Evolutionary conservation across 2,113 vertebrate species (phyloP).

Genomic region (Numida meleagris): DNA sequence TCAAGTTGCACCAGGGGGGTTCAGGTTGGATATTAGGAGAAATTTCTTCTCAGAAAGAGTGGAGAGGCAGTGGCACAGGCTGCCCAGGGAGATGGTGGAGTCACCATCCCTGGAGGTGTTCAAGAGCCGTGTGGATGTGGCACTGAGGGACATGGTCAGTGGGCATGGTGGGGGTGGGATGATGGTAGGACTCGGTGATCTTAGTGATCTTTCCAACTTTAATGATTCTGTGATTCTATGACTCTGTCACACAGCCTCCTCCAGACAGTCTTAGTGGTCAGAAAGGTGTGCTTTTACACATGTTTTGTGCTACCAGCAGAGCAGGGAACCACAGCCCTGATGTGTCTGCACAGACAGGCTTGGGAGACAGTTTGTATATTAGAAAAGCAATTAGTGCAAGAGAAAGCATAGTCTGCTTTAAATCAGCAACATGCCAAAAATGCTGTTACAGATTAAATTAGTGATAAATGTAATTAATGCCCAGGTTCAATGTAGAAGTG

Average conservation of each 20-base stretch:
- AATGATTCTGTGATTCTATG: too few species aligned
- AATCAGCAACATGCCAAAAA: neutral
- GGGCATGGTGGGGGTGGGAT: too few species aligned
- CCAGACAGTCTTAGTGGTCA: neutral
- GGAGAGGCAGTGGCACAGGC: too few species aligned
- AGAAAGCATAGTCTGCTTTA: neutral
- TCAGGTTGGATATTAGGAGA: too few species aligned
- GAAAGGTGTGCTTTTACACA: neutral
- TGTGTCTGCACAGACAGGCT: neutral
- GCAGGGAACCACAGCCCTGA: neutral
- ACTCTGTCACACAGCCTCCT: neutral
- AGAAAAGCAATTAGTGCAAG: neutral
- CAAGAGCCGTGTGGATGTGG: too few species aligned
- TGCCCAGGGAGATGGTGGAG: too few species aligned
- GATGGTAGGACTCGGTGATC: too few species aligned
- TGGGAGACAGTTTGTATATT: neutral
- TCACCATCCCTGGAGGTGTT: too few species aligned
- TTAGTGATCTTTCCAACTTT: too few species aligned
- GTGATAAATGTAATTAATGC: neutral
- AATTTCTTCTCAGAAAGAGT: too few species aligned
- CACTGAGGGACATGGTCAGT: too few species aligned
- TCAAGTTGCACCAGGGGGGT: too few species aligned
- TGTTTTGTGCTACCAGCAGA: neutral
- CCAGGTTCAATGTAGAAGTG: neutral
- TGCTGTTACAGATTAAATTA: neutral